Percentiles rank a stretch among this genome's conserved stretches.
These are phyloP conservation scores for Aricia artaxerxes DNA, from an alignment of 2,888 invertebrate genomes.

Conservation along the genomic window DNA sequence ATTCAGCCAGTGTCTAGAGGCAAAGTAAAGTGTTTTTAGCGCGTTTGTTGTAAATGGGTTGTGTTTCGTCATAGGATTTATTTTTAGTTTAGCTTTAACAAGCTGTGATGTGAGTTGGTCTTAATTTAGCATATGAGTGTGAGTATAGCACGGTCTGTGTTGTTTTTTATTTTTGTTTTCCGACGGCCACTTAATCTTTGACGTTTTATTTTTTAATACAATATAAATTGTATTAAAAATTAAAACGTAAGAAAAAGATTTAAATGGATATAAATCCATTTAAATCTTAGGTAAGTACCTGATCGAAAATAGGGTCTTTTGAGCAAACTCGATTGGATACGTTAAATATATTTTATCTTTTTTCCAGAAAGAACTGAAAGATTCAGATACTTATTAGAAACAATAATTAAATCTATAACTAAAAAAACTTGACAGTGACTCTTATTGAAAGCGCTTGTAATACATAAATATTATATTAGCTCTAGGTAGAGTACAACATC, in stretches of 20 bases:
- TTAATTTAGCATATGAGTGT: constrained; percentile 75
- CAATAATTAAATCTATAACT: neutral
- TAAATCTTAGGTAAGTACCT: neutral
- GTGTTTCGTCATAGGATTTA: constrained; percentile 70
- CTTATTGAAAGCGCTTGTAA: neutral
- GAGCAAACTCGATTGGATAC: too few relatives aligned
- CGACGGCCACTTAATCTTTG: neutral
- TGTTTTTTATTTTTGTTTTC: constrained; percentile 61
- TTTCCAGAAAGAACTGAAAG: too few relatives aligned
- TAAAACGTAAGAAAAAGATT: too few relatives aligned
- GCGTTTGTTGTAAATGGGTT: constrained; percentile 63
- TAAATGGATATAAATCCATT: too few relatives aligned
- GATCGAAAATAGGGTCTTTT: too few relatives aligned
- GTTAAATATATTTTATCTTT: too few relatives aligned
- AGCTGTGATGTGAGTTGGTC: constrained; percentile 71
- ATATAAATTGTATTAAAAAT: too few relatives aligned
- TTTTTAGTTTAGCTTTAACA: constrained; percentile 79
- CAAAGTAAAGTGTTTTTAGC: constrained; percentile 20
- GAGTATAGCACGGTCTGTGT: constrained; percentile 66
- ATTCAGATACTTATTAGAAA: too few relatives aligned
- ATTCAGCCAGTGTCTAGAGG: neutral
- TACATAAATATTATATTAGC: neutral
- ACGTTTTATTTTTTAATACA: constrained; percentile 5
- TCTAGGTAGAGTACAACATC: neutral
- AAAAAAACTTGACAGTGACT: too few relatives aligned